A percentile compares a stretch with the other conserved stretches of the same genome.
Evolutionary conservation across 2,797 vertebrate genomes (phyloP).

Genomic region (Margarornis squamiger): DNA sequence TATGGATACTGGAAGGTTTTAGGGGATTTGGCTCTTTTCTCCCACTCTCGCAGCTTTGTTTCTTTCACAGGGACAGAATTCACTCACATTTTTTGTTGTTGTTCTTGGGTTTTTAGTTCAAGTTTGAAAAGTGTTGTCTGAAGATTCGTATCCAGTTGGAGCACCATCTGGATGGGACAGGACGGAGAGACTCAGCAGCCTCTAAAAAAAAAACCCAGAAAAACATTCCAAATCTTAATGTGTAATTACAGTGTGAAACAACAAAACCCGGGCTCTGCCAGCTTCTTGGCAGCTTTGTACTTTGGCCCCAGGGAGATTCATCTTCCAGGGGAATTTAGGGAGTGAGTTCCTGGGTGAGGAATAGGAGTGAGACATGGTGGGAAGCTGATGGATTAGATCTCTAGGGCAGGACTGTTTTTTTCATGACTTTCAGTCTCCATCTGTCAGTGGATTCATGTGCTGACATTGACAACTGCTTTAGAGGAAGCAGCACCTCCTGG

Average conservation of each 20-base stretch:
- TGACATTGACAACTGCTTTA: constrained; percentile 38
- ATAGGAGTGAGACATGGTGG: background rate
- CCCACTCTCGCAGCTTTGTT: background rate
- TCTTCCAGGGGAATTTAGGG: background rate
- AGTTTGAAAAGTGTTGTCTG: constrained; percentile 11
- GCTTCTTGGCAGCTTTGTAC: constrained; percentile 13
- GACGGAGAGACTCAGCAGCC: background rate
- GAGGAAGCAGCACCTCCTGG: constrained; percentile 45
- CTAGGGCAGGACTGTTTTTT: constrained; percentile 5
- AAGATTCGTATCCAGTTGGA: constrained; percentile 43
- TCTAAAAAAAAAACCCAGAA: background rate
- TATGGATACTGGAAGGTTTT: background rate
- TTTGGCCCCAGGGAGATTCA: background rate
- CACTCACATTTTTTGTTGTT: background rate
- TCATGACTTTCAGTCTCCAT: constrained; percentile 48
- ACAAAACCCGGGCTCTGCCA: background rate
- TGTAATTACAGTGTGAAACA: constrained; percentile 59
- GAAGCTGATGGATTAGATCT: constrained; percentile 27
- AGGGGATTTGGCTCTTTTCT: background rate
- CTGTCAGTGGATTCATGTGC: constrained; percentile 41
- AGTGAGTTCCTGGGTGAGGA: background rate
- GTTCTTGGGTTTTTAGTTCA: background rate
- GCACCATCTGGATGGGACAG: constrained; percentile 57
- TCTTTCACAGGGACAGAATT: background rate
- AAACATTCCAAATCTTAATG: constrained; percentile 32